These are phyloP conservation scores for Drosophila mulleri DNA, from an alignment of 2,888 invertebrate species.

Conservation along the genomic window DNA sequence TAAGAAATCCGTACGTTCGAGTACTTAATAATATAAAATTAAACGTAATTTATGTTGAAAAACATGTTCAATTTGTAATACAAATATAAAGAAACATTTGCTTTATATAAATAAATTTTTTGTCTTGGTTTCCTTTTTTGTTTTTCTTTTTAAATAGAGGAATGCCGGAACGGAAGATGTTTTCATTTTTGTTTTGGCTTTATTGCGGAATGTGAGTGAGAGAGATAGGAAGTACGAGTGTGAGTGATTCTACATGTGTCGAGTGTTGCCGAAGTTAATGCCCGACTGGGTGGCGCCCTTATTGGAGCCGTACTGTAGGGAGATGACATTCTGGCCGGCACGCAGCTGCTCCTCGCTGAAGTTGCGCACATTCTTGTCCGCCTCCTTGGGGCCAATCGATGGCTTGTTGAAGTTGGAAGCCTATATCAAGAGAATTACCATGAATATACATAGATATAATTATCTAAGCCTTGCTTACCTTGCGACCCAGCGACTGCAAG, in stretches of 20 bases:
- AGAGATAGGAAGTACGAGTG: slow-evolving; percentile 9
- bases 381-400: slow-evolving; percentile 97
- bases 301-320: slow-evolving; percentile 98
- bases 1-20: slow-evolving; percentile 52
- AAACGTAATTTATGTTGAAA: slow-evolving; percentile 67
- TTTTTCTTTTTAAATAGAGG: slow-evolving; percentile 23
- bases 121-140: slow-evolving; percentile 19
- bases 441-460: not conserved
- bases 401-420: slow-evolving; percentile 93
- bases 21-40: slow-evolving; percentile 78
- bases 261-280: slow-evolving; percentile 98
- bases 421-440: slow-evolving; percentile 85
- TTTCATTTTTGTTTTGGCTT: slow-evolving; percentile 59
- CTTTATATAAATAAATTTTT: slow-evolving; percentile 46
- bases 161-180: slow-evolving; percentile 50
- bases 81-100: slow-evolving; percentile 52
- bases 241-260: slow-evolving; percentile 93
- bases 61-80: slow-evolving; percentile 66
- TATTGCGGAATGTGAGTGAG: slow-evolving; percentile 63
- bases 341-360: slow-evolving; percentile 97
- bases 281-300: slow-evolving; percentile 99
- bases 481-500: slow-evolving; percentile 96
- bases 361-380: slow-evolving; percentile 96
- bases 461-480: slow-evolving; percentile 87
- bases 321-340: slow-evolving; percentile 96